Evolutionary conservation across 2,888 invertebrate genomes (phyloP).

Genomic region (Agonopterix subpropinquella): DNA sequence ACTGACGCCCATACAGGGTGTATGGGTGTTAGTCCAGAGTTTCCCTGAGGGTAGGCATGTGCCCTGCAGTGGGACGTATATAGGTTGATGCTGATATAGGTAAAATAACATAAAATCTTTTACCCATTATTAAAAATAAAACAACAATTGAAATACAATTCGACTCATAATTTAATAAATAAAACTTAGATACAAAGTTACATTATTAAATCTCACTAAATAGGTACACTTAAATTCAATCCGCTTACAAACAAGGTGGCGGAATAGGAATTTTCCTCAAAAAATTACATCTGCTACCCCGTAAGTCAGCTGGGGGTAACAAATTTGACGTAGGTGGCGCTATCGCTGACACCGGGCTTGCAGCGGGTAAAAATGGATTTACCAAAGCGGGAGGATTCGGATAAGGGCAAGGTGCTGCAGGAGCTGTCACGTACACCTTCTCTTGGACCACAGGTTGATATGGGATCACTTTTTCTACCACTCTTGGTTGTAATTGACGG

Average conservation of each 20-base stretch:
- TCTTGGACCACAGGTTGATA: background rate
- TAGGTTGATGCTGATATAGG: too few species aligned
- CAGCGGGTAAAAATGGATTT: slow-evolving; percentile 35
- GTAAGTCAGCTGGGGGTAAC: slow-evolving; percentile 29
- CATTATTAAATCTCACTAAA: background rate
- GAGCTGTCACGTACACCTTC: background rate
- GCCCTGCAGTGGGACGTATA: too few species aligned
- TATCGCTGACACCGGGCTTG: slow-evolving; percentile 35
- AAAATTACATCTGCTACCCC: slow-evolving; percentile 34
- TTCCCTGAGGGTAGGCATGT: too few species aligned
- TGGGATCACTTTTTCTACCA: background rate
- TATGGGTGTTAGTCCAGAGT: too few species aligned
- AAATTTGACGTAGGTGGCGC: slow-evolving; percentile 23
- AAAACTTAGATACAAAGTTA: slow-evolving; percentile 4
- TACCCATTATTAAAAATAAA: too few species aligned
- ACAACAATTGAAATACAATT: background rate
- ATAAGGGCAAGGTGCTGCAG: background rate
- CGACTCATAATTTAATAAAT: background rate
- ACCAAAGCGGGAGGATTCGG: slow-evolving; percentile 12
- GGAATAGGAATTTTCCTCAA: slow-evolving; percentile 42
- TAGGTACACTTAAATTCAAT: background rate
- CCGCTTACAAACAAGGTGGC: slow-evolving; percentile 25
- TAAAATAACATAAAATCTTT: too few species aligned
- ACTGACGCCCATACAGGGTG: too few species aligned
- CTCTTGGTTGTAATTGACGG: background rate